Conservation (phyloP, 2,888 invertebrate species). For the Megamerina dolium region DNA sequence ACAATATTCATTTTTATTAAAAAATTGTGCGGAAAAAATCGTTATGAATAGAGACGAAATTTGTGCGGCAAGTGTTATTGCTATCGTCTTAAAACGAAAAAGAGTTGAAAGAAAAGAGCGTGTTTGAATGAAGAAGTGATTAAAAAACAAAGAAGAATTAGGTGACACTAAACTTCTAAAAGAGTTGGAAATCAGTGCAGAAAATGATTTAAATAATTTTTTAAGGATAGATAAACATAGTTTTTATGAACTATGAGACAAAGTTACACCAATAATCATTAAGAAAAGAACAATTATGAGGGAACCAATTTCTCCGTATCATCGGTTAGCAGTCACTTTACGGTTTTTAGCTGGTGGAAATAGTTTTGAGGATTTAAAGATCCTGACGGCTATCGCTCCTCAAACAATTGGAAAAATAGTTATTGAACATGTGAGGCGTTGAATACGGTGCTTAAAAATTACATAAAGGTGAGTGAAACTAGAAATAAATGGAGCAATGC, state of each 20-base stretch:
- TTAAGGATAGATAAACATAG: background rate
- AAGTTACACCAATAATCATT: background rate
- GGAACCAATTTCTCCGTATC: background rate
- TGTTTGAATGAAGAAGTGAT: background rate
- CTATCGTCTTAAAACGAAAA: no score
- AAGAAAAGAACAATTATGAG: background rate
- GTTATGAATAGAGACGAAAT: no score
- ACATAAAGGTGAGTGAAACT: background rate
- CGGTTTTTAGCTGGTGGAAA: conserved; percentile 2
- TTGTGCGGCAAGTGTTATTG: no score
- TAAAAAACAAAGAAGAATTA: background rate
- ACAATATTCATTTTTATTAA: no score
- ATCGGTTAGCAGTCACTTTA: conserved; percentile 2
- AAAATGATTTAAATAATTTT: background rate
- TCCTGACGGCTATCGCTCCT: background rate
- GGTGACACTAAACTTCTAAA: background rate
- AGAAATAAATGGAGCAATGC: background rate
- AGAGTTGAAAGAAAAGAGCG: background rate
- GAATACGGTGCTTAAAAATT: conserved; percentile 1
- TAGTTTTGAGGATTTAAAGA: conserved; percentile 1
- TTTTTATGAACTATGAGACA: background rate
- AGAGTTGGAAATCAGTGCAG: background rate
- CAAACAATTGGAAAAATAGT: conserved; percentile 3
- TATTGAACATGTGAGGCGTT: conserved; percentile 6
- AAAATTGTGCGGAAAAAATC: no score